A percentile compares a stretch with the other conserved stretches of the same genome.
These are phyloP conservation scores for Carassius carassius DNA, from an alignment of 2,113 vertebrate genomes.

Conservation along the genomic window DNA sequence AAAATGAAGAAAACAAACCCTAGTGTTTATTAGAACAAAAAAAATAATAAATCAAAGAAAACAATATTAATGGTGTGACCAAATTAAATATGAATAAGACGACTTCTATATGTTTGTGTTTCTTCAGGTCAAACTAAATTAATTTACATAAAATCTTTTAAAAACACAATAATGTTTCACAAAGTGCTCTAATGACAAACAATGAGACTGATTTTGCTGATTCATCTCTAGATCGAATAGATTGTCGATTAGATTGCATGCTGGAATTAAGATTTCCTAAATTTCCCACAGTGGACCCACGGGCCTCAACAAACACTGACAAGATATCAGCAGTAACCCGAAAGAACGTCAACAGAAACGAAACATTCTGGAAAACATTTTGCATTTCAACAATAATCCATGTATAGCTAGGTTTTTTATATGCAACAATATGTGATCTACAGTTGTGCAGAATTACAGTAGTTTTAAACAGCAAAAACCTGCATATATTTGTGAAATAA, in stretches of 20 bases:
- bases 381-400: neutral
- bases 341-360: neutral
- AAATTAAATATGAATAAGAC: neutral
- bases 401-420: too few relatives aligned
- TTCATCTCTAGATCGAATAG: neutral
- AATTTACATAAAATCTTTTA: neutral
- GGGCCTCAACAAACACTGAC: neutral
- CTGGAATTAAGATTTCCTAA: neutral
- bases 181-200: neutral
- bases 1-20: neutral
- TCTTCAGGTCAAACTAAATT: neutral
- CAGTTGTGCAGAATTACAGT: too few relatives aligned
- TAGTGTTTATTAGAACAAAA: constrained; percentile 6
- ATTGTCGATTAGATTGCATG: too few relatives aligned
- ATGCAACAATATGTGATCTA: too few relatives aligned
- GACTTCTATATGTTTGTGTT: neutral
- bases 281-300: neutral
- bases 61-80: neutral
- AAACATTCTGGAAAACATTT: neutral
- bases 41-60: neutral
- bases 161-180: neutral
- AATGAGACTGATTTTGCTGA: neutral
- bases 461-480: too few relatives aligned
- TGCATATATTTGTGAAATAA: too few relatives aligned
- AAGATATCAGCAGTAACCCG: neutral